phyloP scores from a whole-genome alignment of 2,888 invertebrate genomes.

The Hemicrepidius hirtus region DNA sequence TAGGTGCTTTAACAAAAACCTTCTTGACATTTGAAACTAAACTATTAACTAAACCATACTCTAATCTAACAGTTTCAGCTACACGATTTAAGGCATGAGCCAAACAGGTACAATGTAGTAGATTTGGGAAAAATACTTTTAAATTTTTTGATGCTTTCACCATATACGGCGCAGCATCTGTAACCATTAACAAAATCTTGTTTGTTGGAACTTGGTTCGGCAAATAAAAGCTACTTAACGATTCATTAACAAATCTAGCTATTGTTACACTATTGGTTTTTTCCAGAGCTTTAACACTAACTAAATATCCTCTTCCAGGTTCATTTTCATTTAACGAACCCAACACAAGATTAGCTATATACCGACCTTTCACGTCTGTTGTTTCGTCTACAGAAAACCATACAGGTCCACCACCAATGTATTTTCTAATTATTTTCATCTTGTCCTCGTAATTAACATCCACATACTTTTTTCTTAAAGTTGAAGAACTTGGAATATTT shows the following conservation, averaged over 20 bases:
- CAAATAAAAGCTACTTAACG: constrained; percentile 15
- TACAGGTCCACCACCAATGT: background rate
- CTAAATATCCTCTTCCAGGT: background rate
- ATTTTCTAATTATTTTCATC: background rate
- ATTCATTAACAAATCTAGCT: constrained; percentile 37
- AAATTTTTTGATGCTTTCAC: constrained; percentile 56
- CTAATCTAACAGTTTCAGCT: constrained; percentile 55
- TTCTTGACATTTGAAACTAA: constrained; percentile 60
- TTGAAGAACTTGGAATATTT: background rate
- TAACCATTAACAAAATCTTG: constrained; percentile 50
- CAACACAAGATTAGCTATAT: background rate
- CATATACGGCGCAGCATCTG: constrained; percentile 59
- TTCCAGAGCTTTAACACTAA: background rate
- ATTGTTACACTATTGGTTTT: constrained; percentile 32
- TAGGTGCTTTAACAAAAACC: constrained; percentile 60
- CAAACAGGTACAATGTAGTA: constrained; percentile 61
- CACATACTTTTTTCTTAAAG: background rate
- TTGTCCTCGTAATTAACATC: background rate
- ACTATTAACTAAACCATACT: constrained; percentile 53
- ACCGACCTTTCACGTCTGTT: background rate
- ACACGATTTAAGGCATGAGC: constrained; percentile 60
- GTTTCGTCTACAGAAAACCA: background rate
- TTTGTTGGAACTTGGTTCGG: constrained; percentile 40
- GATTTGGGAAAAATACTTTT: constrained; percentile 58
- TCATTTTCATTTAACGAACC: background rate